Base-by-base conservation (phyloP, 2,888 invertebrate species). In the Orchestes rusci region DNA sequence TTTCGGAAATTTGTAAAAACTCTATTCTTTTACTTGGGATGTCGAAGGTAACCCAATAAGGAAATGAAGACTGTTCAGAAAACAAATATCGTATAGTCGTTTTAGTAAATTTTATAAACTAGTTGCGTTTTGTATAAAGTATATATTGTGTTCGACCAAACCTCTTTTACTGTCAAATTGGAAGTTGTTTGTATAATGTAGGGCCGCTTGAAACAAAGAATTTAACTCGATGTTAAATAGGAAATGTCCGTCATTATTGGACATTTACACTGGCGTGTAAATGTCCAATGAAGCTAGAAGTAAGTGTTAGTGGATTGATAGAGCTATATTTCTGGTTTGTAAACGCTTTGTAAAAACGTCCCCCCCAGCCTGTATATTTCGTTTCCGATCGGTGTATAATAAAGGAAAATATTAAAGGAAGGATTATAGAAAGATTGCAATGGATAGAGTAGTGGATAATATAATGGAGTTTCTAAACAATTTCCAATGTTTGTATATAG, bases 291-390 rank as follows among this genome's bases (percentile, higher is more conserved):
- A n/a, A n/a, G 58, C 56, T 49, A 60, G 60, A 53, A 60, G 57
- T 64, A 64, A 63, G 64, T 65, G 65, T 65, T 64, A 64, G 65
- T 64, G 63, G 59, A 63, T 60, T 62, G 61, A 64, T 63, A 64
- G 63, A 63, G n/a, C n/a, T n/a, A n/a, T n/a, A n/a, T n/a, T n/a
- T n/a, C n/a, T n/a, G n/a, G n/a, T n/a, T n/a, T n/a, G n/a, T n/a
- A n/a, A n/a, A n/a, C n/a, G n/a, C n/a, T n/a, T n/a, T n/a, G n/a
- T n/a, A n/a, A n/a, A n/a, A n/a, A n/a, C n/a, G n/a, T n/a, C n/a
- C n/a, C n/a, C n/a, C n/a, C n/a, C n/a, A n/a, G n/a, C n/a, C n/a
- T n/a, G n/a, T n/a, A n/a, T n/a, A n/a, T n/a, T n/a, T n/a, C n/a
- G n/a, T n/a, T n/a, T n/a, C n/a, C n/a, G n/a, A n/a, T n/a, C n/a